Percentiles rank a stretch among this genome's conserved stretches.
Evolutionary conservation across 2,797 vertebrate species (phyloP).

Genomic region (Leucoraja ocellata): DNA sequence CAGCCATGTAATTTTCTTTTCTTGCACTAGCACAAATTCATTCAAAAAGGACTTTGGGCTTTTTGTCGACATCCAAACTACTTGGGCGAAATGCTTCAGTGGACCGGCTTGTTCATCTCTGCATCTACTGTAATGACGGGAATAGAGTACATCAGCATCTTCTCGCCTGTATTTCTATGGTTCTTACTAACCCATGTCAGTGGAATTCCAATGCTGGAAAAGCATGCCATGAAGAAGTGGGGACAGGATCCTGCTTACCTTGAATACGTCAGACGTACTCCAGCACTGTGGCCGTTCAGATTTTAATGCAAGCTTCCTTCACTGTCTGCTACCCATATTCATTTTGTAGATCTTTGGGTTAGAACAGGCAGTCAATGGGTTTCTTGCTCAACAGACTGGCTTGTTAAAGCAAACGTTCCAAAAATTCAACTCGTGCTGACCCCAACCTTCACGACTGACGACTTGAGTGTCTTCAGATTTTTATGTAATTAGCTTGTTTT

Average conservation of each 20-base stretch:
- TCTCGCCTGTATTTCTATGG: constrained; percentile 66
- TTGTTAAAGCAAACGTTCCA: neutral
- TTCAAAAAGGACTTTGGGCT: constrained; percentile 68
- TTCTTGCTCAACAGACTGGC: neutral
- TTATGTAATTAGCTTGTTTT: neutral
- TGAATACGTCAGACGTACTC: constrained; percentile 61
- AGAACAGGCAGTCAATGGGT: neutral
- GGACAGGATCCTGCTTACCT: constrained; percentile 59
- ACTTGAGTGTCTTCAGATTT: neutral
- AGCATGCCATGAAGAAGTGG: constrained; percentile 63
- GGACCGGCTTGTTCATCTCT: constrained; percentile 69
- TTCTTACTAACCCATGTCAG: constrained; percentile 66
- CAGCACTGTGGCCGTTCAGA: constrained; percentile 63
- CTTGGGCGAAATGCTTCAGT: constrained; percentile 70
- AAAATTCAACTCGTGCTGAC: neutral
- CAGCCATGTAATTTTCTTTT: constrained; percentile 2
- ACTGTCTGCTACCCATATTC: neutral
- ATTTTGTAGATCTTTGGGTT: neutral
- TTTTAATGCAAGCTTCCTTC: neutral
- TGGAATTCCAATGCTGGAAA: constrained; percentile 69
- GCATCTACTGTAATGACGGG: constrained; percentile 64
- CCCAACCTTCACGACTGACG: neutral
- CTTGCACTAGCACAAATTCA: constrained; percentile 63
- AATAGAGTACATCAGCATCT: constrained; percentile 57
- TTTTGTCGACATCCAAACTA: constrained; percentile 74